A percentile compares a stretch with the other conserved stretches of the same genome.
These are phyloP conservation scores for Ceratina australensis DNA, from an alignment of 1,140 invertebrate species.

Conservation along the genomic window DNA sequence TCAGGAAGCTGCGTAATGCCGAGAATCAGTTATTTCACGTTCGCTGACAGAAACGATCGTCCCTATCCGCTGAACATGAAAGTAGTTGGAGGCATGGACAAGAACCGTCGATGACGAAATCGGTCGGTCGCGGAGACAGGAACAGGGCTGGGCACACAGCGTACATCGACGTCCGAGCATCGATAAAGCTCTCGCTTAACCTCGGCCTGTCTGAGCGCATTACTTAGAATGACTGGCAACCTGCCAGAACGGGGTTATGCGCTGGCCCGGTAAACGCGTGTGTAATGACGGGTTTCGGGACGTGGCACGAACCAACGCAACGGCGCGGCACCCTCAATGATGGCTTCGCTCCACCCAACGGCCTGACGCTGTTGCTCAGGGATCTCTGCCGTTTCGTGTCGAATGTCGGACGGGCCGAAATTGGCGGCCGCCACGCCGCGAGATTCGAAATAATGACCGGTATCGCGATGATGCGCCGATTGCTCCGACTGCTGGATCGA, in stretches of 20 bases:
- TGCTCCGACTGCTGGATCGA: constrained; percentile 37
- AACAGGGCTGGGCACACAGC: neutral
- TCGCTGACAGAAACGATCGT: constrained; percentile 1
- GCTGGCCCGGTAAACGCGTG: constrained; percentile 57
- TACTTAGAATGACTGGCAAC: constrained; percentile 68
- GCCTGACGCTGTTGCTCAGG: neutral
- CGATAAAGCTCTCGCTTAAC: constrained; percentile 58
- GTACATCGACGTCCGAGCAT: constrained; percentile 31
- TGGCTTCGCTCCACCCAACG: constrained; percentile 45
- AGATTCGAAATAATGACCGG: constrained; percentile 65
- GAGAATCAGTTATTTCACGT: constrained; percentile 14
- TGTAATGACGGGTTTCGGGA: constrained; percentile 71
- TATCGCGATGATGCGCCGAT: constrained; percentile 59
- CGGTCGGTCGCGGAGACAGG: neutral
- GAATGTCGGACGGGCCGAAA: constrained; percentile 49
- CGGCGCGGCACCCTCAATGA: constrained; percentile 60
- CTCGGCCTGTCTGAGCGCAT: constrained; percentile 53
- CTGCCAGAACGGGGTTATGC: constrained; percentile 61
- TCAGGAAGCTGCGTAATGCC: neutral
- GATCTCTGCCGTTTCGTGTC: neutral
- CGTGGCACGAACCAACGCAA: constrained; percentile 60
- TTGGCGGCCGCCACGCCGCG: constrained; percentile 60
- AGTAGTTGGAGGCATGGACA: no score
- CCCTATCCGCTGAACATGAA: neutral
- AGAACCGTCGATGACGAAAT: neutral